Conservation (phyloP, 2,797 vertebrate species). For the Lacerta bilineata region DNA sequence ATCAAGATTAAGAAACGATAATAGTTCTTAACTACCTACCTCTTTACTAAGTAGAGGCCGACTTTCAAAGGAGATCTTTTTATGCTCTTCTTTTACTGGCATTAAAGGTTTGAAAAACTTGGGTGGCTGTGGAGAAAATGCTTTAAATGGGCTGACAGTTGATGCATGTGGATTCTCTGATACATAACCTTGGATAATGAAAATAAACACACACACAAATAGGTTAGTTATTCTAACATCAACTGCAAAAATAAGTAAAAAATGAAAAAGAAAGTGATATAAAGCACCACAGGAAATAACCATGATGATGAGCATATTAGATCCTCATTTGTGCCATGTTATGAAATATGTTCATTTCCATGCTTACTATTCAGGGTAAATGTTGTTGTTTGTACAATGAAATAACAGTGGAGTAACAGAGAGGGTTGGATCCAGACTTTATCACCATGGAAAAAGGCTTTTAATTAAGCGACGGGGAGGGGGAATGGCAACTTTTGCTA, state of each 20-base stretch:
- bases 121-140: conserved; percentile 92
- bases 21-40: conserved; percentile 79
- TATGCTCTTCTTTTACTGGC: conserved; percentile 95
- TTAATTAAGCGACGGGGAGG: too few species aligned
- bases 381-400: not conserved
- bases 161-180: conserved; percentile 89
- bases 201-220: not conserved
- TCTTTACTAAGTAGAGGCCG: conserved; percentile 93
- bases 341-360: not conserved
- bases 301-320: not conserved
- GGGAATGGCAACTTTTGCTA: too few species aligned
- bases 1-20: not conserved
- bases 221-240: conserved; percentile 1
- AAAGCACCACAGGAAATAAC: not conserved
- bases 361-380: not conserved
- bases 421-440: too few species aligned
- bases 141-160: conserved; percentile 92
- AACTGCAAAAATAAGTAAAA: conserved; percentile 7
- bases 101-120: conserved; percentile 97
- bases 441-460: too few species aligned
- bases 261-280: not conserved
- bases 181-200: conserved; percentile 78
- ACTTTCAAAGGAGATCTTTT: conserved; percentile 88
- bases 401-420: not conserved
- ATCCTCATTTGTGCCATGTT: not conserved